These are phyloP conservation scores for Neodiprion fabricii DNA, from an alignment of 1,140 invertebrate genomes.

Conservation along the genomic window DNA sequence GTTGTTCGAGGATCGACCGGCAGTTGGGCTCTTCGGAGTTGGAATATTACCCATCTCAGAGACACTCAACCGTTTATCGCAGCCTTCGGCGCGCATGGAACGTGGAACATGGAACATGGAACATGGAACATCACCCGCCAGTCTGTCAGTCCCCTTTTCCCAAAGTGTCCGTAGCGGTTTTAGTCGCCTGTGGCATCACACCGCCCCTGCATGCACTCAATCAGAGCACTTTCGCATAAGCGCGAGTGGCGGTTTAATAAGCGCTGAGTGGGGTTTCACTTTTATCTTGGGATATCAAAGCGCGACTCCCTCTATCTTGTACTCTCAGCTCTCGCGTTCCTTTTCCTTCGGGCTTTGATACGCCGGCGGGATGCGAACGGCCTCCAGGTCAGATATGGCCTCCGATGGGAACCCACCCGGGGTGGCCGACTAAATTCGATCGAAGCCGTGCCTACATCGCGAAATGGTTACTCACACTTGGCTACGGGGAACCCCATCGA, in stretches of 20 bases:
- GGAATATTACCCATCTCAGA: too few species aligned
- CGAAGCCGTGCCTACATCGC: neutral
- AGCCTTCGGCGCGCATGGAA: too few species aligned
- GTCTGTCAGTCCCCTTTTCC: too few species aligned
- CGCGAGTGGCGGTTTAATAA: neutral
- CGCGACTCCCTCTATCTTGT: neutral
- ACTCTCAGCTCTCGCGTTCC: too few species aligned
- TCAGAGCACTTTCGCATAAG: neutral
- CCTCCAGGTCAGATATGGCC: neutral
- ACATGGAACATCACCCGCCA: too few species aligned
- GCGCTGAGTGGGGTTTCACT: neutral
- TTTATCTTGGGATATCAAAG: constrained; percentile 6
- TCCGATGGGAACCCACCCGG: neutral
- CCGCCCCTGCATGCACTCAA: neutral
- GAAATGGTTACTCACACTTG: too few species aligned
- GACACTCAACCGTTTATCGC: too few species aligned
- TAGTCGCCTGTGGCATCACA: neutral
- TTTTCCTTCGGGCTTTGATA: neutral
- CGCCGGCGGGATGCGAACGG: neutral
- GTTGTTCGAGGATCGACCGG: too few species aligned
- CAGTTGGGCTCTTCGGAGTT: too few species aligned
- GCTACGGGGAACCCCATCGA: neutral
- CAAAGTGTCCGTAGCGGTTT: neutral
- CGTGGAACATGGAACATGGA: too few species aligned
- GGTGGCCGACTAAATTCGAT: neutral